Percentiles rank a stretch among this genome's conserved stretches.
Evolutionary conservation across 1,140 invertebrate species (phyloP).

Genomic region (Drosophila sulfurigaster): DNA sequence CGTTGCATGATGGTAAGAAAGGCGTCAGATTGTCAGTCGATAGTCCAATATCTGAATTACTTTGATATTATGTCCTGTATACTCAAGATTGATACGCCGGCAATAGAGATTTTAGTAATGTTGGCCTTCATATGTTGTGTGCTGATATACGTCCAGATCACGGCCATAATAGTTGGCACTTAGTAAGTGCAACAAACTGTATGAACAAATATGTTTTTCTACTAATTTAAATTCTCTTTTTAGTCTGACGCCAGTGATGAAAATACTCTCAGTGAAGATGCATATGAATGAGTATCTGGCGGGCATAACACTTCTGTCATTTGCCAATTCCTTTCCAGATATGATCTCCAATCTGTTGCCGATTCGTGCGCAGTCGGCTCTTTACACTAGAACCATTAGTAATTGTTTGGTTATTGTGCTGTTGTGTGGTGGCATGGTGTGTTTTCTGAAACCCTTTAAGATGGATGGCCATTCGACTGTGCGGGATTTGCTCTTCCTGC

Average conservation of each 20-base stretch:
- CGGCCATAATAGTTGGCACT: constrained; percentile 8
- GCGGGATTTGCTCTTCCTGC: constrained; percentile 53
- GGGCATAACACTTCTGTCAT: constrained; percentile 46
- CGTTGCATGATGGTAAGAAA: constrained; percentile 39
- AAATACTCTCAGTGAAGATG: constrained; percentile 46
- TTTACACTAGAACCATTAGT: constrained; percentile 50
- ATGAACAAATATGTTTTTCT: too few relatives aligned
- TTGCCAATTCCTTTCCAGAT: constrained; percentile 51
- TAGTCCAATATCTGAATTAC: constrained; percentile 44
- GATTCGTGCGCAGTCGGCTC: constrained; percentile 45
- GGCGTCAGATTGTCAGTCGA: constrained; percentile 22
- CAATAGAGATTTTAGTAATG: constrained; percentile 3
- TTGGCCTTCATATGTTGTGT: not conserved
- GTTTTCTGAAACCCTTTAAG: constrained; percentile 50
- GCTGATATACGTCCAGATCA: constrained; percentile 7
- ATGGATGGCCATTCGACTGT: constrained; percentile 40
- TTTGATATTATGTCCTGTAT: constrained; percentile 51
- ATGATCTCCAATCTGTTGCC: constrained; percentile 57
- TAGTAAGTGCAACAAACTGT: constrained; percentile 41
- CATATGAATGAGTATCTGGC: constrained; percentile 62
- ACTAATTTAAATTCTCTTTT: not conserved
- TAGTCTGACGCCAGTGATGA: constrained; percentile 46
- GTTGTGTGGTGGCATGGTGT: constrained; percentile 49
- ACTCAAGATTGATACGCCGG: not conserved
- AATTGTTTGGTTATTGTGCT: constrained; percentile 50